Evolutionary conservation across 2,113 vertebrate genomes (phyloP), one percentile per base, ranked within the genome.

Genomic region (Grammomys dolichurus): DNA sequence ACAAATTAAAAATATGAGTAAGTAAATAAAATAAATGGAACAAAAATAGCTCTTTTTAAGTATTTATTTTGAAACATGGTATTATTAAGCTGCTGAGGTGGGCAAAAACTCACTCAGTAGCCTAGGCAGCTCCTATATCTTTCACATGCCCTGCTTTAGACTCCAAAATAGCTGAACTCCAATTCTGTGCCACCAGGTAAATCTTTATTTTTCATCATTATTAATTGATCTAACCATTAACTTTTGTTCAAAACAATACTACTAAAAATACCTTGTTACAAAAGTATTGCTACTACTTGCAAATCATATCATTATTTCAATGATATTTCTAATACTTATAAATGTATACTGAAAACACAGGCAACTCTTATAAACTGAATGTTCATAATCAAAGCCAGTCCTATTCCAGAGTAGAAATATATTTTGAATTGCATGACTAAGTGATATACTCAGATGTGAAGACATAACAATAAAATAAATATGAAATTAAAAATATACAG

Each of bases 401-500:
- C 33, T 81, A n/a, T 16, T 24, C 16, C 9, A 58, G 5, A 81
- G n/a, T 58, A 33, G 3, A 17, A 56, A 56, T 36, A n/a, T 54
- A 56, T 80, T 56, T 56, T 56, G 77, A 56, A 80, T 80, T 10
- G 36, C 54, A 14, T 51, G 14, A 54, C 31, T 80, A 56, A 19
- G 7, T 80, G 11, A 36, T 17, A 54, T 11, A 54, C 9, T 80
- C 56, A 36, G 33, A 56, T 78, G 28, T 78, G 51, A 78, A 51
- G 28, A 78, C 28, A 78, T 20, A 56, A 56, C 33, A 56, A 80
- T 56, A 22, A 33, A 56, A 56, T 36, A 36, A 80, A 56, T 78
- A 33, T 51, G 5, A 69, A 63, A 46, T 75, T 84, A 70, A 46
- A 93, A 91, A 67, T 84, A 73, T 94, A 89, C 78, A 58, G 65